These are phyloP conservation scores for Dasysyrphus tricinctus DNA, from an alignment of 2,888 invertebrate species.

Conservation along the genomic window DNA sequence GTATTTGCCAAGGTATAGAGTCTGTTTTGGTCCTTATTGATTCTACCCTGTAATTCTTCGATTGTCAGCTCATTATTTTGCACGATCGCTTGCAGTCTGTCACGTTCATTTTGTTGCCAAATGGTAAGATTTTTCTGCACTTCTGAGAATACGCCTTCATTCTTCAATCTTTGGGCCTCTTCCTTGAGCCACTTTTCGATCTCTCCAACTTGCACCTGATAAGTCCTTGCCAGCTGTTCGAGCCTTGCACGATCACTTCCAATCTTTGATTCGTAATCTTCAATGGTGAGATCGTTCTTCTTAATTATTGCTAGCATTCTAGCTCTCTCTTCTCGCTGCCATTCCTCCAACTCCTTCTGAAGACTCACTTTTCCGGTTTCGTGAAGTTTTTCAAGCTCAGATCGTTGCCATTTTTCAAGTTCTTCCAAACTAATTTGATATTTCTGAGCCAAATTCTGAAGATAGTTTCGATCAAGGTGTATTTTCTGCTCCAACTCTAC, in stretches of 20 bases:
- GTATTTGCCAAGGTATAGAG: constrained; percentile 80
- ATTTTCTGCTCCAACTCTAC: constrained; percentile 80
- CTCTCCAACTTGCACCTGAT: constrained; percentile 81
- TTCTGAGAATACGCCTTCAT: constrained; percentile 80
- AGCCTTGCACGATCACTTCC: constrained; percentile 80
- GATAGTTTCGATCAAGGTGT: constrained; percentile 79
- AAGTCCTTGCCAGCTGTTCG: constrained; percentile 79
- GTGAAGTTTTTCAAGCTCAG: constrained; percentile 80
- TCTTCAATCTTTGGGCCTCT: constrained; percentile 80
- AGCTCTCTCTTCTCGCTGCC: constrained; percentile 80
- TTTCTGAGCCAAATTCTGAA: constrained; percentile 80
- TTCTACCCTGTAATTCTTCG: constrained; percentile 80
- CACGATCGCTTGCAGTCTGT: constrained; percentile 79
- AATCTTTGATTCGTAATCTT: constrained; percentile 80
- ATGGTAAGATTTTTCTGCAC: constrained; percentile 80
- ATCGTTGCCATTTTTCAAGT: constrained; percentile 81
- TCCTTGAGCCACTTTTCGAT: constrained; percentile 81
- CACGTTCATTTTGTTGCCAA: constrained; percentile 81
- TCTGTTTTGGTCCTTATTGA: constrained; percentile 80
- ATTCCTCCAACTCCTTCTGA: constrained; percentile 79
- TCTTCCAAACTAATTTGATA: constrained; percentile 82
- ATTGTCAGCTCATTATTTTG: constrained; percentile 80
- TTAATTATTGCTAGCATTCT: constrained; percentile 79
- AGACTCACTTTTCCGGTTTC: constrained; percentile 78
- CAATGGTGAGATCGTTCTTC: constrained; percentile 81